A percentile compares a stretch with the other conserved stretches of the same genome.
phyloP scores from a whole-genome alignment of 2,113 vertebrate species.

The Monarcha castaneiventris region DNA sequence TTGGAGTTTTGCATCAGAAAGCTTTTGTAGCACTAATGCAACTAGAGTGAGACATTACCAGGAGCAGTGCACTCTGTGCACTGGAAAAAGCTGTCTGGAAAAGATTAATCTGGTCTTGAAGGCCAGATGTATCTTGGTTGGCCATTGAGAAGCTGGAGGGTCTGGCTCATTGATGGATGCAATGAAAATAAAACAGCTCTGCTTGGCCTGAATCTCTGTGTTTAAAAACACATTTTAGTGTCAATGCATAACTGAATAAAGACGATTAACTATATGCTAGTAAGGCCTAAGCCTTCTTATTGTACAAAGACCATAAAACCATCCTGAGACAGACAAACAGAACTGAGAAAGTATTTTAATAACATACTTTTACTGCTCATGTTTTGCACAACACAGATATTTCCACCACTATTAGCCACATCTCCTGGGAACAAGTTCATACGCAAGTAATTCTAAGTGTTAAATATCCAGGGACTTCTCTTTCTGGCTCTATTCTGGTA shows the following conservation, averaged over 20 bases:
- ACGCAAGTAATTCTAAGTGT: background rate
- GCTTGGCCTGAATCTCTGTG: background rate
- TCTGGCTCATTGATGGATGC: background rate
- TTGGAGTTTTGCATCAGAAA: background rate
- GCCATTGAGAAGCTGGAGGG: background rate
- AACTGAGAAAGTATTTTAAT: background rate
- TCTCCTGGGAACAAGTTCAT: conserved; percentile 8
- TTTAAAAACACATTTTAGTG: background rate
- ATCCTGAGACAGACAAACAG: background rate
- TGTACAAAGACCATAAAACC: background rate
- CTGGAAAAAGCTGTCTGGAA: background rate
- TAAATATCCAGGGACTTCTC: background rate
- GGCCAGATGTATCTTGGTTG: background rate
- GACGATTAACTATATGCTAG: background rate
- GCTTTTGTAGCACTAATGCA: background rate
- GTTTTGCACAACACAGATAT: background rate
- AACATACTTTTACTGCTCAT: background rate
- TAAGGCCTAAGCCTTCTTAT: background rate
- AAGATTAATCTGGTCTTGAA: background rate
- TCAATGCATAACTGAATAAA: background rate
- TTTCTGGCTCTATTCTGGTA: background rate
- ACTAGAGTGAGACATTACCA: background rate
- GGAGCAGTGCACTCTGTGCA: background rate
- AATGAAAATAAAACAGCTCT: background rate
- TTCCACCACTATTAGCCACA: background rate